Conservation (phyloP, 2,113 vertebrate genomes). For the Uropsilus gracilis region DNA sequence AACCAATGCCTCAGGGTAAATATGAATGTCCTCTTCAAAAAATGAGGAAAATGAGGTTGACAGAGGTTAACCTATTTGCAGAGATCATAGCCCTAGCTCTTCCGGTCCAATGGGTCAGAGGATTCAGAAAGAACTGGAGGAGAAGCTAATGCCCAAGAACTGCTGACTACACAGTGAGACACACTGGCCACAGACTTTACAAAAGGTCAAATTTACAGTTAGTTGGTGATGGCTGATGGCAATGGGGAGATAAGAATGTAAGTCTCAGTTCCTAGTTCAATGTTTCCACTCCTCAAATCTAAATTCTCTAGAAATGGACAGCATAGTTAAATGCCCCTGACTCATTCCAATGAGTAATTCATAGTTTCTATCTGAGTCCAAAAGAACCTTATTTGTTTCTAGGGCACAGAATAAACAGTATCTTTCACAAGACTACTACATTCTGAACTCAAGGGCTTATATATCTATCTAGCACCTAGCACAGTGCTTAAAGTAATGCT, state of each 20-base stretch:
- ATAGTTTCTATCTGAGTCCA: background rate
- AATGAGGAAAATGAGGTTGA: background rate
- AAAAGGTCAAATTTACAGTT: background rate
- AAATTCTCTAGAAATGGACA: background rate
- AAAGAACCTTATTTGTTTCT: constrained; percentile 21
- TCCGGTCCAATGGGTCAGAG: background rate
- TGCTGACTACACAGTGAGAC: background rate
- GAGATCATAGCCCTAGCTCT: background rate
- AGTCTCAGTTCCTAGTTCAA: background rate
- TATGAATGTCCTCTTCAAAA: background rate
- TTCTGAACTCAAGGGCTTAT: constrained; percentile 16
- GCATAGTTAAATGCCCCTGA: background rate
- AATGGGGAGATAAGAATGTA: background rate
- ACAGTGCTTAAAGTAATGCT: background rate
- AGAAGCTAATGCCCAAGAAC: background rate
- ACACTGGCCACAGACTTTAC: background rate
- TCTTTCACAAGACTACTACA: background rate
- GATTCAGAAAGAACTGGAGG: background rate
- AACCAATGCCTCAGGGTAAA: background rate
- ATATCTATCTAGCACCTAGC: constrained; percentile 12
- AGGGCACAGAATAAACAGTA: constrained; percentile 21
- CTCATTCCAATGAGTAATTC: background rate
- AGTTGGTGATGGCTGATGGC: background rate
- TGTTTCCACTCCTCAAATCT: background rate
- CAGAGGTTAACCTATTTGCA: background rate